Percentiles rank a stretch among this genome's conserved stretches.
Conservation (phyloP, 2,888 invertebrate genomes). For the Hipparchia semele region DNA sequence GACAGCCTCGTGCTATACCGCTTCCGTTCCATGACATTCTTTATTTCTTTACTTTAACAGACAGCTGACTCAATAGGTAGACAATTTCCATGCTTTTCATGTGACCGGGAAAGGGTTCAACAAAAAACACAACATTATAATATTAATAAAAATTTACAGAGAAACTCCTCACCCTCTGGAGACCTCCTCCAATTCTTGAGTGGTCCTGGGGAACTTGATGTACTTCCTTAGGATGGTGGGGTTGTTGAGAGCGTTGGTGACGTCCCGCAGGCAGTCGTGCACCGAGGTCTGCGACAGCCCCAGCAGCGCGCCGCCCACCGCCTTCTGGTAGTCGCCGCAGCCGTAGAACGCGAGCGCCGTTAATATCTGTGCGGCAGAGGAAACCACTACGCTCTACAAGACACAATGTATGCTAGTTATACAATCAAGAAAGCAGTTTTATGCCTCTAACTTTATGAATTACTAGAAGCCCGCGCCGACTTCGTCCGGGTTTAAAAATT, state of each 20-base stretch:
- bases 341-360: conserved; percentile 24
- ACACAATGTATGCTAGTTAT: no score
- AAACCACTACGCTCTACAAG: background rate
- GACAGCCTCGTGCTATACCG: no score
- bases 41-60: no score
- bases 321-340: conserved; percentile 34
- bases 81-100: no score
- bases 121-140: background rate
- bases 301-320: conserved; percentile 26
- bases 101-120: no score
- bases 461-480: no score
- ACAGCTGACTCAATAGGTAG: no score
- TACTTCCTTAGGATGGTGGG: conserved; percentile 21
- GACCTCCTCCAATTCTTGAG: conserved; percentile 21
- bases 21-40: no score
- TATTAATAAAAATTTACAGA: background rate
- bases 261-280: conserved; percentile 30
- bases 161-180: conserved; percentile 14
- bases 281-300: conserved; percentile 38
- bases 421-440: no score
- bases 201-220: conserved; percentile 30
- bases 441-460: no score
- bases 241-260: conserved; percentile 31
- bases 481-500: no score
- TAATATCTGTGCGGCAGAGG: conserved; percentile 5